A percentile compares a stretch with the other conserved stretches of the same genome.
Conservation (phyloP, 1,140 invertebrate genomes). For the Camponotus vicinus region DNA sequence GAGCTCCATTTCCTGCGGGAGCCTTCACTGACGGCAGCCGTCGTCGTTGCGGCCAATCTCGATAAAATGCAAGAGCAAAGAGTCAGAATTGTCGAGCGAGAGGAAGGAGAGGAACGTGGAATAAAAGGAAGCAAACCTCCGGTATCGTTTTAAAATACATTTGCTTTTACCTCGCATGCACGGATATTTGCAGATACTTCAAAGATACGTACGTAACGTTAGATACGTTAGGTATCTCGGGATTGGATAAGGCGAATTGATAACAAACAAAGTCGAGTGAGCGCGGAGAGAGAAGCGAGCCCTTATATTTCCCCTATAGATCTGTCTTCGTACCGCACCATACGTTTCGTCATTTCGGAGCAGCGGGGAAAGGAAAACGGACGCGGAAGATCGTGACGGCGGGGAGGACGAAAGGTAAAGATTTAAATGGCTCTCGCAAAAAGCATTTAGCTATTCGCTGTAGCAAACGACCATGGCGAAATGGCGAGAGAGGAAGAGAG, state of each 20-base stretch:
- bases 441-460: conserved; percentile 87
- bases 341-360: conserved; percentile 15
- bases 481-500: conserved; percentile 75
- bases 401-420: conserved; percentile 82
- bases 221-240: conserved; percentile 22
- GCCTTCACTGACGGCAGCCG: conserved; percentile 57
- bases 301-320: conserved; percentile 30
- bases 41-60: conserved; percentile 72
- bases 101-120: background rate
- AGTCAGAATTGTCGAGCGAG: conserved; percentile 66
- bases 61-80: conserved; percentile 76
- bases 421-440: conserved; percentile 86
- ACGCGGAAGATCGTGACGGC: conserved; percentile 46
- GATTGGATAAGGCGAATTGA: conserved; percentile 78
- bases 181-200: conserved; percentile 83
- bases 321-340: conserved; percentile 17
- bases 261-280: conserved; percentile 80
- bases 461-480: conserved; percentile 86
- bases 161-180: conserved; percentile 76
- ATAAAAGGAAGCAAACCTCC: background rate
- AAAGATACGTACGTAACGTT: conserved; percentile 74
- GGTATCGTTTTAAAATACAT: conserved; percentile 71
- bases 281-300: conserved; percentile 16
- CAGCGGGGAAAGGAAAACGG: conserved; percentile 46
- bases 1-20: conserved; percentile 73